Base-by-base conservation (phyloP, 2,797 vertebrate species). In the Simalia tracyae region DNA sequence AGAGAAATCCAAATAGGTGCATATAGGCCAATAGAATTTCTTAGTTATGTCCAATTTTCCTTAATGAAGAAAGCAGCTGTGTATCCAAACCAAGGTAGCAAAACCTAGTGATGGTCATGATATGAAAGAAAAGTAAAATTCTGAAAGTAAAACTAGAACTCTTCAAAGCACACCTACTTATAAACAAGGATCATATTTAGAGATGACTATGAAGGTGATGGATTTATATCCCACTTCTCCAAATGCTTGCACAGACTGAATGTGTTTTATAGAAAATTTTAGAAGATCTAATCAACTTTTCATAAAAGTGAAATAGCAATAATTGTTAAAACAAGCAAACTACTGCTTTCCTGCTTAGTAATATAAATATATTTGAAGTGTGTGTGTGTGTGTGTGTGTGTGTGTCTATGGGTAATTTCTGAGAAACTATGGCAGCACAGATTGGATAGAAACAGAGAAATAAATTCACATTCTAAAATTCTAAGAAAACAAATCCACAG, bases 401-500 rank as follows among this genome's bases (percentile, higher is more conserved):
- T 14, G 63, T 36, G 28, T 50, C 24, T 81, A 26, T 60, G 9
- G 46, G 36, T 57, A 17, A 59, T 92, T 28, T 63, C 31, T 19
- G 6, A 46, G 3, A 59, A 85, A 28, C 54, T 64, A 57, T 57
- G 14, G 26, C 56, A 42, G 19, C 42, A 26, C 28, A 42, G 26
- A 4, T 88, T 88, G 11, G 42, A 56, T 19, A 36, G 31, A 57
- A 17, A 14, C 24, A 89, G 88, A 2, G 60, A 4, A 86, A 1
- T 5, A 72, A 72, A 72, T 72, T 36, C 57, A 11, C 60, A 92
- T 3, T 22, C 17, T 91, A 72, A 61, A 42, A 86, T 88, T 94
- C 7, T 92, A 84, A 81, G 72, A 86, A 94, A 85, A 42, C 94
- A 28, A 54, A 88, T 28, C 17, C 57, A 22, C 26, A 81, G 15